These are phyloP conservation scores for Salvelinus alpinus DNA, from an alignment of 2,113 vertebrate genomes.

Conservation along the genomic window DNA sequence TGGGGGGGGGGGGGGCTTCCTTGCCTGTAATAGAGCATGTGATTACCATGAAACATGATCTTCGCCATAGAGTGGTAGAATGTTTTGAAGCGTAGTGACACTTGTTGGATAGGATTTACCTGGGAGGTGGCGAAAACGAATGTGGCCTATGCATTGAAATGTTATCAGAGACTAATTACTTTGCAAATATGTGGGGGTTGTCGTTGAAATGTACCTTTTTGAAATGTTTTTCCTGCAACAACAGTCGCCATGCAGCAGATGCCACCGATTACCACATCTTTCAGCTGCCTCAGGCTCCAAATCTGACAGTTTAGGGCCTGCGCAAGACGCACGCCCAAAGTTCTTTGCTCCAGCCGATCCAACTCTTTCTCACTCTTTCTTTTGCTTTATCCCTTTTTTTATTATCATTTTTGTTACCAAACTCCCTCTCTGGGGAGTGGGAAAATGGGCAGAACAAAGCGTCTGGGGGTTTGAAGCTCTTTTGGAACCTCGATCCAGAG, in stretches of 20 bases:
- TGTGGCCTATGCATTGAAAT: neutral
- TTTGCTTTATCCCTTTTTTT: constrained; percentile 33
- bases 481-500: constrained; percentile 65
- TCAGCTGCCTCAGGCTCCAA: neutral
- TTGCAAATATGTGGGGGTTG: neutral
- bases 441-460: constrained; percentile 81
- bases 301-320: constrained; percentile 6
- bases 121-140: neutral
- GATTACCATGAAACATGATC: constrained; percentile 54
- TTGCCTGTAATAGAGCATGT: constrained; percentile 57
- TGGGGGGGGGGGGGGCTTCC: constrained; percentile 27
- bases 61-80: constrained; percentile 15
- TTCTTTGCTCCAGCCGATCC: constrained; percentile 22
- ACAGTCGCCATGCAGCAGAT: constrained; percentile 10
- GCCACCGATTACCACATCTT: neutral
- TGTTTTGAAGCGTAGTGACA: neutral
- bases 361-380: constrained; percentile 38
- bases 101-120: neutral
- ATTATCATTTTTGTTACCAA: constrained; percentile 57
- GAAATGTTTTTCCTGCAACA: neutral
- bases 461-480: constrained; percentile 69
- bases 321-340: constrained; percentile 2
- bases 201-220: neutral
- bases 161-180: neutral
- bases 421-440: constrained; percentile 74